Conservation (phyloP, 2,888 invertebrate genomes). For the Eumerus sabulonum region DNA sequence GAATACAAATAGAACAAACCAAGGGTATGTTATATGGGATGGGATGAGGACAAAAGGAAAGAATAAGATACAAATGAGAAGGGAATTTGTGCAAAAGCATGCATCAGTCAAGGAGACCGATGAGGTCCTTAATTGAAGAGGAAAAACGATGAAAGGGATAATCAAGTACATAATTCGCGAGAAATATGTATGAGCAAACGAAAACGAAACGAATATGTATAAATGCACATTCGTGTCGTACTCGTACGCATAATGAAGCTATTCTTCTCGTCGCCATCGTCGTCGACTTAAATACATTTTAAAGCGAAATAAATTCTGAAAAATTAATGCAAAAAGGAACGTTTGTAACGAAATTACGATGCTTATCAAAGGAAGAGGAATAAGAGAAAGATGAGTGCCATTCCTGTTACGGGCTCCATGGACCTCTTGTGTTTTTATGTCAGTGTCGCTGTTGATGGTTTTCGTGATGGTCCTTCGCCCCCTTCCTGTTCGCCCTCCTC, state of each 20-base stretch:
- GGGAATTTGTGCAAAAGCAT: constrained; percentile 36
- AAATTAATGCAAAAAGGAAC: constrained; percentile 58
- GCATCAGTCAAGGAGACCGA: constrained; percentile 43
- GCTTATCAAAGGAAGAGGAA: constrained; percentile 33
- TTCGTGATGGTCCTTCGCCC: neutral
- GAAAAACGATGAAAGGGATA: constrained; percentile 53
- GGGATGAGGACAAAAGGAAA: neutral
- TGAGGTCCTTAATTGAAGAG: constrained; percentile 55
- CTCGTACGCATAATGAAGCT: constrained; percentile 21
- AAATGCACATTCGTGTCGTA: too few species aligned
- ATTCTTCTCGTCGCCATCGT: constrained; percentile 22
- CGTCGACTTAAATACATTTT: constrained; percentile 48
- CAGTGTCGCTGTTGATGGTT: constrained; percentile 6
- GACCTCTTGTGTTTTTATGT: neutral
- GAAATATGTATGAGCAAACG: too few species aligned
- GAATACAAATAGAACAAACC: constrained; percentile 2
- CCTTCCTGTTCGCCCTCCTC: neutral
- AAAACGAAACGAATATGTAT: too few species aligned
- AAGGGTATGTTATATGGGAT: neutral
- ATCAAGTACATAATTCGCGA: constrained; percentile 51
- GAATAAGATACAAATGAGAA: constrained; percentile 22
- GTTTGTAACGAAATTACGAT: constrained; percentile 60
- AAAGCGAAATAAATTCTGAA: constrained; percentile 51
- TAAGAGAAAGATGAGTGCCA: constrained; percentile 39
- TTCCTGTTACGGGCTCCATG: too few species aligned